A percentile compares a stretch with the other conserved stretches of the same genome.
phyloP scores from a whole-genome alignment of 2,797 vertebrate genomes.

The Phrynocephalus vlangalii region DNA sequence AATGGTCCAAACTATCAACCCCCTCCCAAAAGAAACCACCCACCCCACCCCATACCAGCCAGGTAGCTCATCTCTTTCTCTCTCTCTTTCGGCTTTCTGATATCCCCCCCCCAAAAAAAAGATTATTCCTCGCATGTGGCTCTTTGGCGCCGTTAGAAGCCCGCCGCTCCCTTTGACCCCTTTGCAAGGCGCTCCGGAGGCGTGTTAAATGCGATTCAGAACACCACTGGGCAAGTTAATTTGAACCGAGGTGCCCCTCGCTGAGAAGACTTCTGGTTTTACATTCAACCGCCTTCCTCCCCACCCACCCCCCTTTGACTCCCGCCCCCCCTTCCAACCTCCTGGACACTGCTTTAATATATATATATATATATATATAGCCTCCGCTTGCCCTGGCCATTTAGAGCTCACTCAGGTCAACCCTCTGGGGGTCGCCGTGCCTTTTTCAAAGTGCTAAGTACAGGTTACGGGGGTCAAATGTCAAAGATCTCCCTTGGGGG shows the following conservation, averaged over 20 bases:
- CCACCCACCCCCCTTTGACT: slow-evolving; percentile 8
- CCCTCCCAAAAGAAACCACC: too few species aligned
- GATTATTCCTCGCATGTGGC: not conserved
- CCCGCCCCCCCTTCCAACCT: not conserved
- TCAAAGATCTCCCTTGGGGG: slow-evolving; percentile 85
- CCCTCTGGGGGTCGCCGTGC: slow-evolving; percentile 78
- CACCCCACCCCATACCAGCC: too few species aligned
- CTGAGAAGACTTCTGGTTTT: slow-evolving; percentile 59
- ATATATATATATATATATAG: slow-evolving; percentile 42
- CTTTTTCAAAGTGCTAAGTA: slow-evolving; percentile 88
- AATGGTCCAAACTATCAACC: not conserved
- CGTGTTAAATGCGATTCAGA: slow-evolving; percentile 25
- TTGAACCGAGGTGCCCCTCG: slow-evolving; percentile 29
- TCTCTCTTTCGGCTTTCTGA: not conserved
- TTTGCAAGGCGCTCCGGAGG: not conserved
- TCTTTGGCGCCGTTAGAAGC: slow-evolving; percentile 15
- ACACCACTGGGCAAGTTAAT: slow-evolving; percentile 1
- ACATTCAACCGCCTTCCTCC: slow-evolving; percentile 42
- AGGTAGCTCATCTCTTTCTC: not conserved
- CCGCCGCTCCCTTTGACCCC: slow-evolving; percentile 7
- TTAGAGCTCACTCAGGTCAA: slow-evolving; percentile 75
- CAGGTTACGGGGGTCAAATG: slow-evolving; percentile 89
- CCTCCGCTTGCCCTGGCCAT: slow-evolving; percentile 75
- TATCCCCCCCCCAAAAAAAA: not conserved
- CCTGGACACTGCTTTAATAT: slow-evolving; percentile 9